A percentile compares a stretch with the other conserved stretches of the same genome.
phyloP scores from a whole-genome alignment of 2,888 invertebrate species.

The Drosophila setosimentum region DNA sequence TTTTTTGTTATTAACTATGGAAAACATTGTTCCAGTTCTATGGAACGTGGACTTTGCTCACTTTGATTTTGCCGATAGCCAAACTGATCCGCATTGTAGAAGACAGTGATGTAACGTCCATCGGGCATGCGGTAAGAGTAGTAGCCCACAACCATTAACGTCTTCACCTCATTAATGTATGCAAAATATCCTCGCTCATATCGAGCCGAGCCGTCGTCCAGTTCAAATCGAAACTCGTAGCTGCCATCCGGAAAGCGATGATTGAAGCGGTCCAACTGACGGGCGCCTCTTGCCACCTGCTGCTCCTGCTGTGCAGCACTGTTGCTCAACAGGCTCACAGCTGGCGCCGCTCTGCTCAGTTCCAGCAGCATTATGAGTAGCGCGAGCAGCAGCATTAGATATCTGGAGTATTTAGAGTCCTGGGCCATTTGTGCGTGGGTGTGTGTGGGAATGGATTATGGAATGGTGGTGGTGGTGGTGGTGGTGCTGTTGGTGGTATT shows the following conservation, averaged over 20 bases:
- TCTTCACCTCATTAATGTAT: constrained; percentile 70
- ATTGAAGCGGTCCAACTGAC: constrained; percentile 75
- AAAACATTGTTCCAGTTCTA: not conserved
- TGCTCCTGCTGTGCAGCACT: constrained; percentile 3
- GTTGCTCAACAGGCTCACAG: constrained; percentile 8
- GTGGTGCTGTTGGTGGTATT: not conserved
- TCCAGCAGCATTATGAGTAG: constrained; percentile 13
- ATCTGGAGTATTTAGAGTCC: not conserved
- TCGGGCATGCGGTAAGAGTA: constrained; percentile 82
- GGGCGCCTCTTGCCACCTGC: constrained; percentile 11
- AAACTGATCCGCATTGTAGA: constrained; percentile 83
- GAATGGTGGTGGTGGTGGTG: not conserved
- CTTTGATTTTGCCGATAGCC: constrained; percentile 83
- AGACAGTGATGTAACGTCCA: constrained; percentile 81
- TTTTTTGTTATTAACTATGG: not conserved
- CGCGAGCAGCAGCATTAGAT: constrained; percentile 8
- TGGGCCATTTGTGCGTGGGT: constrained; percentile 28
- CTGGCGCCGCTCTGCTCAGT: constrained; percentile 42
- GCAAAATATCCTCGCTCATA: constrained; percentile 83
- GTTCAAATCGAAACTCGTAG: constrained; percentile 82
- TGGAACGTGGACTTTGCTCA: constrained; percentile 59
- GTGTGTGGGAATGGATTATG: not conserved
- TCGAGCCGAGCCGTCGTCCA: constrained; percentile 82
- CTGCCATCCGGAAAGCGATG: constrained; percentile 83
- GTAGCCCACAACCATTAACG: constrained; percentile 82